Evolutionary conservation across 2,888 invertebrate species (phyloP), one percentile per base, ranked within the genome.

Genomic region (Coelinius sp.): DNA sequence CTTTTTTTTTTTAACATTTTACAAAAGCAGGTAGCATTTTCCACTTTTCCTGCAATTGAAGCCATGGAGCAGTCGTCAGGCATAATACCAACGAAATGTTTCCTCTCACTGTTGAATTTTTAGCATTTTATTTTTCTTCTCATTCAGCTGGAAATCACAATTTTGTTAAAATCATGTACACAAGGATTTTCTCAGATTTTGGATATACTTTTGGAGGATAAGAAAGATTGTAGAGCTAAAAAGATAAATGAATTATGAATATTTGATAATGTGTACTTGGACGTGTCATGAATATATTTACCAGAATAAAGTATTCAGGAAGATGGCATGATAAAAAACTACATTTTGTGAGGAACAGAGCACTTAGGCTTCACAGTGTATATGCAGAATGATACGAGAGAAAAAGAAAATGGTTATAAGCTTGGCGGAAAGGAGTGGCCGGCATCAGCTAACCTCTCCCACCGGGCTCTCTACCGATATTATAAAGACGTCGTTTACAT

Each of bases 401-500:
- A 22, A 35, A n/a, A 65, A 24, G 22, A 62, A 44, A 46, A 24
- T 56, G 65, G 71, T 31, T 67, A 17, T 17, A 24, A 38, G 41
- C 59, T 31, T 41, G 52, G 38, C 46, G 56, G 27, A 49, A 56
- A 56, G 56, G 56, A 56, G 56, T 56, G 56, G 56, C 56, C 56
- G 25, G 72, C 76, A n/a, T n/a, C n/a, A 73, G 76, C 75, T 80
- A 79, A 81, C 78, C 79, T 75, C 78, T 56, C 56, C 31, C 38
- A 4, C 31, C n/a, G 56, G 78, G 66, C 79, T 75, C 79, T 56
- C 56, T 17, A 25, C 56, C 31, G 56, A 56, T 56, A 17, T 74
- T 77, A 75, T 80, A 79, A 82, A 77, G 78, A 78, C 81, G 80
- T 82, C 82, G 80, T 82, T 82, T 82, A 81, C 82, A 82, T 82